Evolutionary conservation across 2,888 invertebrate species (phyloP), one percentile per base, ranked within the genome.

Genomic region (Drosophila barbarae): DNA sequence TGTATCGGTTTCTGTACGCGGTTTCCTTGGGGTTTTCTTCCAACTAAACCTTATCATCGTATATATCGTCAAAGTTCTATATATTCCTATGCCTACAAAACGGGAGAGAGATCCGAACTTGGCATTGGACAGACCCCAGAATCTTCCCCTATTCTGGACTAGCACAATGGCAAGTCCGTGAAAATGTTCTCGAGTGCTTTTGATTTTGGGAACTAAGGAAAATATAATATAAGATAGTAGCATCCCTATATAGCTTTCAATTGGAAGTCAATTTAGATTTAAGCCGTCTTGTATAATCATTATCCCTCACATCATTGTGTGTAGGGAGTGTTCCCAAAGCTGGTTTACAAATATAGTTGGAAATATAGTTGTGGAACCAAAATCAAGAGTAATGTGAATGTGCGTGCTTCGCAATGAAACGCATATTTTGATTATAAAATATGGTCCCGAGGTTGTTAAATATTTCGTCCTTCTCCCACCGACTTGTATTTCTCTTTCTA

Each of bases 371-470:
- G n/a, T 23, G 28, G 60, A 76, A 72, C 72, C 49, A 47, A 71
- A 53, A 63, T 8, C 42, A 23, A 50, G 42, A 12, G 8, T 38
- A 51, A 51, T 30, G 61, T 63, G 52, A 51, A 63, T 51, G 72
- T 77, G 84, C 68, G 72, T 84, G 82, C 78, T 67, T 72, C 74
- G 61, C 63, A 77, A 73, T 86, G 87, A 88, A 88, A 88, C 88
- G 85, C 88, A 88, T 88, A 88, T 88, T 88, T 88, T 85, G 83
- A 86, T 83, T 84, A 79, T 85, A 87, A 87, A 88, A 88, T 88
- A 88, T 88, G 88, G 88, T 88, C 88, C 88, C 88, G 87, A 88
- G 87, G 86, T 88, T 87, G 71, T 72, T 77, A 69, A 54, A 72
- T 75, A 69, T 67, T 64, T 72, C 64, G 38, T 63, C 21, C 18